Conservation (phyloP, 2,888 invertebrate genomes). For the Acleris emargana region DNA sequence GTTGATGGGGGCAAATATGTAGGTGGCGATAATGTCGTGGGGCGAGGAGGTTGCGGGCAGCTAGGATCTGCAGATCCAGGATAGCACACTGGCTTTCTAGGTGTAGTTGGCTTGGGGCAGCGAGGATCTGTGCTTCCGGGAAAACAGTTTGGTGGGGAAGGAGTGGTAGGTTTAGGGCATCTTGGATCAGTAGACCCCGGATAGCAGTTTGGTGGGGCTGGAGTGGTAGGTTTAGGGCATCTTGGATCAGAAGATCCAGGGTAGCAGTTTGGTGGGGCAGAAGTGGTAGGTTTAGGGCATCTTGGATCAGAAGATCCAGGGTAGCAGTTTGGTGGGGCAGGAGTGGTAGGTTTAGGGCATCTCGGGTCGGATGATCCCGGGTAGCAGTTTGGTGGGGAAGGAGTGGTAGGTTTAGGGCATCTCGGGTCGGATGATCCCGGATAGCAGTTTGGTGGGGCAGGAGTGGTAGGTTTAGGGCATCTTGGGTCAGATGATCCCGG, state of each 20-base stretch:
- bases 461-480: constrained; percentile 43
- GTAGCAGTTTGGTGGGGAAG: constrained; percentile 44
- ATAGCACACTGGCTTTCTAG: constrained; percentile 38
- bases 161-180: constrained; percentile 52
- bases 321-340: constrained; percentile 44
- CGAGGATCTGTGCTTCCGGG: constrained; percentile 52
- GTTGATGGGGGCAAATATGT: constrained; percentile 50
- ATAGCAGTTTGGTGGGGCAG: constrained; percentile 40
- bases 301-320: constrained; percentile 42
- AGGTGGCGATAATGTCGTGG: constrained; percentile 40
- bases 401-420: constrained; percentile 52
- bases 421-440: constrained; percentile 43
- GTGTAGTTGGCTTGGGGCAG: constrained; percentile 50
- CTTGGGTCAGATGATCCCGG: constrained; percentile 41
- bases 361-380: constrained; percentile 52
- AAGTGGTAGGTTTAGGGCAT: constrained; percentile 52
- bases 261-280: constrained; percentile 44
- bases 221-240: constrained; percentile 52
- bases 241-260: constrained; percentile 53
- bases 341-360: constrained; percentile 52
- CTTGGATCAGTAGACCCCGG: constrained; percentile 42
- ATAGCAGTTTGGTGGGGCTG: constrained; percentile 45
- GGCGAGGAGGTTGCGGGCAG: constrained; percentile 38
- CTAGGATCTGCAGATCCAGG: constrained; percentile 59
- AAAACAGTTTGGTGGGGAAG: constrained; percentile 44